Conservation (phyloP, 2,888 invertebrate genomes). For the Mesochorus sp. region DNA sequence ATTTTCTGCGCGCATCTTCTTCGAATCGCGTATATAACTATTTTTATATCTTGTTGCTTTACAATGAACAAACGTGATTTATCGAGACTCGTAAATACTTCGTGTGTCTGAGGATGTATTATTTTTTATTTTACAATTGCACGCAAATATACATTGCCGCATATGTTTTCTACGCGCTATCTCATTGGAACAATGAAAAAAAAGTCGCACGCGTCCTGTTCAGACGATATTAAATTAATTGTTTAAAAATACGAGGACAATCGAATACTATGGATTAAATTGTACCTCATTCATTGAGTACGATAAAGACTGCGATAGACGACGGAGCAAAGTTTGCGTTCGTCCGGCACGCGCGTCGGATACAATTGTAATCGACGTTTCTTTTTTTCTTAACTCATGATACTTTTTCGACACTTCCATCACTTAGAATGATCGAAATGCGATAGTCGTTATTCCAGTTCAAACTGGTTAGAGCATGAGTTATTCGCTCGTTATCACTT, state of each 20-base stretch:
- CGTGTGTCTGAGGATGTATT: not conserved
- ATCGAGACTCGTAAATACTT: not conserved
- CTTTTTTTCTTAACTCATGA: not conserved
- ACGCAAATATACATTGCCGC: not conserved
- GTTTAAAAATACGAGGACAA: not conserved
- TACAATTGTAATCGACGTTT: constrained; percentile 1
- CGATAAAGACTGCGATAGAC: not conserved
- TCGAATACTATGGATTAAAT: constrained; percentile 27
- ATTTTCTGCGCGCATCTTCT: not conserved
- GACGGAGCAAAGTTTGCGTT: constrained; percentile 33
- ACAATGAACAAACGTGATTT: not conserved
- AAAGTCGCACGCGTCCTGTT: not conserved
- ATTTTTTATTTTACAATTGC: not conserved
- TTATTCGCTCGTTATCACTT: not conserved
- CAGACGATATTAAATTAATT: not conserved
- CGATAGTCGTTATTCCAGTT: not conserved
- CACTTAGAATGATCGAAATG: not conserved
- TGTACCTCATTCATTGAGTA: not conserved
- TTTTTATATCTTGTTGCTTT: not conserved
- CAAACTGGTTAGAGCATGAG: constrained; percentile 8
- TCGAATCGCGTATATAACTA: not conserved
- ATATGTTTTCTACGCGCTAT: too few relatives aligned
- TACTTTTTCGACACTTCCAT: not conserved
- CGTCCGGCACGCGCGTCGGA: constrained; percentile 33
- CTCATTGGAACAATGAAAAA: too few relatives aligned